Base-by-base conservation (phyloP, 2,797 vertebrate species). In the Hyperoplus immaculatus region DNA sequence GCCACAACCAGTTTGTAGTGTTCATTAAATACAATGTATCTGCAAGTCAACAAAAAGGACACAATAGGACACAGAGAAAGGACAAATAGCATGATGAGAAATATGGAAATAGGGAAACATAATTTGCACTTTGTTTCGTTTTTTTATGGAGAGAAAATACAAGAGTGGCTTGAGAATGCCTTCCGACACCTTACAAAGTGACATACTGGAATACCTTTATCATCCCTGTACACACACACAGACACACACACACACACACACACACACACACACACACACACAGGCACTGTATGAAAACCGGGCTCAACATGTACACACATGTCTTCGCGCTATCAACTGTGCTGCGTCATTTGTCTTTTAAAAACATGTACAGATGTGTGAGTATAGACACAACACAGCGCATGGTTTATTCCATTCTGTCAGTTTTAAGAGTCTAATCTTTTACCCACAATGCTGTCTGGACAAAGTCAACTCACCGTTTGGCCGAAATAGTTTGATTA, bases 21-120 rank as follows among this genome's bases (percentile, higher is more conserved):
- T 94, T 92, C 81, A 87, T 88, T 89, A 92, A 93, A 90, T 90
- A 92, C 90, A 91, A 87, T 82, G 84, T 68, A 86, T 79, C 78
- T 78, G 87, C 76, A 86, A 78, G 65, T 81, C 57, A 82, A 86
- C 77, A 68, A 68, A 80, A 80, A 76, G 50, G 77, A 82, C 68
- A 87, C 54, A 83, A 55, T 81, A 62, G 77, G 21, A 63, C 47
- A 73, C 47, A 60, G 6, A 72, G 51, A 55, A 12, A 60, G 46
- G 59, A 56, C 29, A 65, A 68, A 69, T 2, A 69, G 71, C 46
- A 49, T 69, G 77, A 81, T 1, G 43, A 60, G 61, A 65, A 79
- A 85, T 21, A 67, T 74, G 75, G 81, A 76, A 84, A 46, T 53
- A 85, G 54, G 71, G 66, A 86, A 59, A 83, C 82, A 81, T 74